Percentiles rank a stretch among this genome's conserved stretches.
Conservation (phyloP, 2,113 vertebrate species). For the Aplodontia rufa region DNA sequence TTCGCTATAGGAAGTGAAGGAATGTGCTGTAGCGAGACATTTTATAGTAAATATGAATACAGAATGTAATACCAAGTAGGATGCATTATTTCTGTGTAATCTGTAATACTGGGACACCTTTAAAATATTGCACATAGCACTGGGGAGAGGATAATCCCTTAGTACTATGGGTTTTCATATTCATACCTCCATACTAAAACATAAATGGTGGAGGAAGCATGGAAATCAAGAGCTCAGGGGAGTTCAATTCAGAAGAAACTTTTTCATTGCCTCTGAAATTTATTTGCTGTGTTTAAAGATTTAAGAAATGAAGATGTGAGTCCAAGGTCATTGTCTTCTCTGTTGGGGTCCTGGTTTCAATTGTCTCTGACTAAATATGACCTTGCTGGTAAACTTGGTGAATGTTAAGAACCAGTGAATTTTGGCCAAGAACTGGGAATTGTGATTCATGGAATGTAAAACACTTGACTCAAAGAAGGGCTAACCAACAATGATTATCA, state of each 20-base stretch:
- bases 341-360: neutral
- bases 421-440: neutral
- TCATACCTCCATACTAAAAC: neutral
- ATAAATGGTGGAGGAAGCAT: neutral
- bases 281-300: neutral
- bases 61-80: slow-evolving; percentile 68
- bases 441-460: neutral
- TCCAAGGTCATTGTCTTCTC: neutral
- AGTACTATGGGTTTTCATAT: neutral
- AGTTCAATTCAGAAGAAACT: neutral
- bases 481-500: neutral
- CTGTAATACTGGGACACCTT: slow-evolving; percentile 28
- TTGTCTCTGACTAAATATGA: neutral
- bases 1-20: slow-evolving; percentile 64
- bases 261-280: slow-evolving; percentile 28
- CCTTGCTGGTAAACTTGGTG: neutral
- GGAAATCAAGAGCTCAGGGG: neutral
- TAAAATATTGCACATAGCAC: slow-evolving; percentile 55
- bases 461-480: neutral
- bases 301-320: neutral
- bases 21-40: slow-evolving; percentile 43
- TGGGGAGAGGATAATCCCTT: slow-evolving; percentile 29
- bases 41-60: slow-evolving; percentile 69
- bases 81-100: slow-evolving; percentile 64
- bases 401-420: neutral